Percentiles rank a stretch among this genome's conserved stretches.
Conservation (phyloP, 2,113 vertebrate genomes). For the Platanista minor region DNA sequence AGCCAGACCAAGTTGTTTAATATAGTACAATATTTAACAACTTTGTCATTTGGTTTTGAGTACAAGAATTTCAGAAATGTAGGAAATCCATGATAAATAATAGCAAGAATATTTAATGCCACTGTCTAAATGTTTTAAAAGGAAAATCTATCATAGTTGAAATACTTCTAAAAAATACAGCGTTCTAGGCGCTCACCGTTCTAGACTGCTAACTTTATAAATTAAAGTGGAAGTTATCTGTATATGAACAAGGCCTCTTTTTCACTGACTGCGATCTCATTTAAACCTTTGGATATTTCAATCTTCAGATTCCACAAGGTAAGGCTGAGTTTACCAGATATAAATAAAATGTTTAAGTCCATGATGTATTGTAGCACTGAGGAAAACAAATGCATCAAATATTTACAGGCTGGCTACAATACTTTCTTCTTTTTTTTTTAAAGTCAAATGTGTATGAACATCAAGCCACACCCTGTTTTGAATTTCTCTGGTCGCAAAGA, state of each 20-base stretch:
- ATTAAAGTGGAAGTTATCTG: slow-evolving; percentile 78
- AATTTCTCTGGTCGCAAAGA: slow-evolving; percentile 64
- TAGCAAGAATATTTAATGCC: slow-evolving; percentile 59
- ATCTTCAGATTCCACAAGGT: slow-evolving; percentile 73
- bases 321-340: slow-evolving; percentile 75
- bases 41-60: slow-evolving; percentile 69
- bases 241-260: slow-evolving; percentile 82
- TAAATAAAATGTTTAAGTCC: slow-evolving; percentile 74
- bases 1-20: slow-evolving; percentile 70
- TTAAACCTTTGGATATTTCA: slow-evolving; percentile 78
- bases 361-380: slow-evolving; percentile 65
- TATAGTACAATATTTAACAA: slow-evolving; percentile 71
- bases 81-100: slow-evolving; percentile 75
- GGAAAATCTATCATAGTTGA: slow-evolving; percentile 69
- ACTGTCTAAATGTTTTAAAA: slow-evolving; percentile 68
- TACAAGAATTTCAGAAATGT: slow-evolving; percentile 68
- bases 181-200: slow-evolving; percentile 74
- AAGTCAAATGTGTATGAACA: slow-evolving; percentile 29
- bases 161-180: slow-evolving; percentile 75
- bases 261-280: slow-evolving; percentile 76
- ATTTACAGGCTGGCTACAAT: slow-evolving; percentile 76
- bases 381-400: slow-evolving; percentile 66
- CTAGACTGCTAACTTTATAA: slow-evolving; percentile 76
- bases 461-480: slow-evolving; percentile 41
- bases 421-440: background rate